Conservation (phyloP, 2,888 invertebrate genomes). For the Lysandra coridon region DNA sequence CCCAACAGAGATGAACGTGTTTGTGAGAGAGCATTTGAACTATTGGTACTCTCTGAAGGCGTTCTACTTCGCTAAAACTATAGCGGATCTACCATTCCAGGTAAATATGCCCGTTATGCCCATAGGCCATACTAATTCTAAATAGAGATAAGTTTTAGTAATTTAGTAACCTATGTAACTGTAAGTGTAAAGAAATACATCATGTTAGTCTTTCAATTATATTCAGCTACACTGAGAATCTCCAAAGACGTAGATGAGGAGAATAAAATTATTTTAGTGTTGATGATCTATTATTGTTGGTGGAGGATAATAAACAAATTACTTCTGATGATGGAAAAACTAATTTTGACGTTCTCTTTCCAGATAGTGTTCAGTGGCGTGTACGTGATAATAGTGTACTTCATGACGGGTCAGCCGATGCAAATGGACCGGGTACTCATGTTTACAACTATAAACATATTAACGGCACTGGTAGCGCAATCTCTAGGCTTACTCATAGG, state of each 20-base stretch:
- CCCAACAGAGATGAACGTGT: conserved; percentile 97
- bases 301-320: too few species aligned
- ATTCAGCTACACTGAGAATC: too few species aligned
- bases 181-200: too few species aligned
- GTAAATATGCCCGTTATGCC: conserved; percentile 68
- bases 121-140: too few species aligned
- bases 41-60: conserved; percentile 98
- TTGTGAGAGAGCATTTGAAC: conserved; percentile 96
- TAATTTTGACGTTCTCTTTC: conserved; percentile 10
- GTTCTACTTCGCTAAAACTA: conserved; percentile 98
- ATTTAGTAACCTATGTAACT: too few species aligned
- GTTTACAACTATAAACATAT: conserved; percentile 86
- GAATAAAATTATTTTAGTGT: too few species aligned
- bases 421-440: conserved; percentile 90
- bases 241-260: too few species aligned
- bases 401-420: conserved; percentile 97
- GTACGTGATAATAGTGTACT: conserved; percentile 95
- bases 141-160: too few species aligned
- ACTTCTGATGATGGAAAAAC: not conserved
- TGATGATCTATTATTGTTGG: too few species aligned
- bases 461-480: conserved; percentile 95
- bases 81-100: conserved; percentile 97
- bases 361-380: conserved; percentile 93
- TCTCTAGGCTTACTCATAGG: conserved; percentile 95
- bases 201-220: too few species aligned